A percentile compares a stretch with the other conserved stretches of the same genome.
Conservation (phyloP, 2,113 vertebrate species). For the Nymphicus hollandicus region DNA sequence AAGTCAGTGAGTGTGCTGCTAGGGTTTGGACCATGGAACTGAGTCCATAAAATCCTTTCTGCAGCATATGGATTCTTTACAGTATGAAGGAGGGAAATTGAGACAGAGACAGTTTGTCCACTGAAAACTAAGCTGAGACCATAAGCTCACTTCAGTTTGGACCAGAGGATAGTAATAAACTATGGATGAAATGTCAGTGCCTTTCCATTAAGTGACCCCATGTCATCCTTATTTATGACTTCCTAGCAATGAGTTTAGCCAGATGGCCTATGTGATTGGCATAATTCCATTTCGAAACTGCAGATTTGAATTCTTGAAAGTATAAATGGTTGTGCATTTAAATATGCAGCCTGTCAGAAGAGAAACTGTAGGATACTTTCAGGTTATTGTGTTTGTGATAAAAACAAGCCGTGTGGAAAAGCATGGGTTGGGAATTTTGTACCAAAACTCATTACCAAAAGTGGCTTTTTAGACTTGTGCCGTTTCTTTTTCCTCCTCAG, state of each 20-base stretch:
- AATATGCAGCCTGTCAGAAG: background rate
- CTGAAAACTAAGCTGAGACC: background rate
- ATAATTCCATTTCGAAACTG: background rate
- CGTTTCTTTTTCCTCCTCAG: background rate
- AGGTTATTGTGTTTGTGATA: background rate
- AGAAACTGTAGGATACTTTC: background rate
- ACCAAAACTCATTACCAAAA: background rate
- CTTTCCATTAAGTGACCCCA: background rate
- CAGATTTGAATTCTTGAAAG: conserved; percentile 6
- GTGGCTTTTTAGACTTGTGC: background rate
- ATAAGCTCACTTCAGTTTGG: background rate
- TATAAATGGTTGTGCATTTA: background rate
- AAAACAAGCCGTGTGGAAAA: background rate
- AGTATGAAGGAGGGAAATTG: background rate
- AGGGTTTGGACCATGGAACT: background rate
- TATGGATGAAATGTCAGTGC: background rate
- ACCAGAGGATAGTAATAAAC: background rate
- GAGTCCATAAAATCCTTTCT: background rate
- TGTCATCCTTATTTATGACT: background rate
- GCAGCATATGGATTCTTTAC: background rate
- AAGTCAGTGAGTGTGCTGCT: background rate
- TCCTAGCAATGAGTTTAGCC: background rate
- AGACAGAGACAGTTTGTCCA: background rate
- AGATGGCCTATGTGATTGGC: background rate
- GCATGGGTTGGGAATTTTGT: background rate